Evolutionary conservation across 2,888 invertebrate species (phyloP).

Genomic region (Cephalotes varians): DNA sequence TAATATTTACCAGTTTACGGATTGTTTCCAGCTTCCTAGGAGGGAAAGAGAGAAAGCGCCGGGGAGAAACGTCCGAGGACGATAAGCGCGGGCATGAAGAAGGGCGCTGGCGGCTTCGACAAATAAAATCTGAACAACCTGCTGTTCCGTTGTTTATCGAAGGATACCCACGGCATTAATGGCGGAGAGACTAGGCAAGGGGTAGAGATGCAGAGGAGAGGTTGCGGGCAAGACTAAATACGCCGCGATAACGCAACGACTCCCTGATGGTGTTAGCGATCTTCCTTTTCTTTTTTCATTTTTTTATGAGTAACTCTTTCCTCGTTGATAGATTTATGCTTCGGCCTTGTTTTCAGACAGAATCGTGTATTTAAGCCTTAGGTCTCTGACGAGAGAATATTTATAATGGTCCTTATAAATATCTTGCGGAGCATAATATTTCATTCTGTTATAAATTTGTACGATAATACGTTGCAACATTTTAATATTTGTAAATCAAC

Average conservation of each 20-base stretch:
- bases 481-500: neutral
- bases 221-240: constrained; percentile 68
- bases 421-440: neutral
- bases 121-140: constrained; percentile 85
- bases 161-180: constrained; percentile 80
- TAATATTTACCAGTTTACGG: constrained; percentile 82
- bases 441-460: constrained; percentile 10
- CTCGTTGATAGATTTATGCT: constrained; percentile 49
- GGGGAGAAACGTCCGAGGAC: constrained; percentile 73
- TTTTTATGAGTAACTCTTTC: constrained; percentile 46
- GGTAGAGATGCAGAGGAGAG: constrained; percentile 54
- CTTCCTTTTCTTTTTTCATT: constrained; percentile 24
- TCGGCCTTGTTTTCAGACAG: constrained; percentile 23
- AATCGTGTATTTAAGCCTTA: constrained; percentile 17
- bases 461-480: neutral
- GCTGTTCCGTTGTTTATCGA: constrained; percentile 83
- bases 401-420: constrained; percentile 7
- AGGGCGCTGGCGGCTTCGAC: constrained; percentile 79
- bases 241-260: constrained; percentile 72
- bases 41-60: constrained; percentile 60
- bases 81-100: constrained; percentile 77
- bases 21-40: constrained; percentile 70
- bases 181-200: constrained; percentile 41
- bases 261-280: constrained; percentile 72
- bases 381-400: neutral